These are phyloP conservation scores for Drosophila tani DNA, from an alignment of 1,140 invertebrate genomes.

Conservation along the genomic window DNA sequence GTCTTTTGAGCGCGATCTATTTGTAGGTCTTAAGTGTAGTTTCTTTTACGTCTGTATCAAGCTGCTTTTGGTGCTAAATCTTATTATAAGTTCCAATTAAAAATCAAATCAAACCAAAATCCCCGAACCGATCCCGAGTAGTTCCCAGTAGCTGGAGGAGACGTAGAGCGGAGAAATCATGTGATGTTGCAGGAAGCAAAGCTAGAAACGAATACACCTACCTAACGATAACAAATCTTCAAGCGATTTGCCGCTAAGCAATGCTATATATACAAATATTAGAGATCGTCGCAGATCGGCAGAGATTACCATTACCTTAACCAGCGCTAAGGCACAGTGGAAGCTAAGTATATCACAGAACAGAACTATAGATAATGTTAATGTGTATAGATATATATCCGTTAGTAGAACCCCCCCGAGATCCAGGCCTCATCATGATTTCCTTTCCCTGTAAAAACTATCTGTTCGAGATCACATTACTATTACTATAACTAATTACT, in stretches of 20 bases:
- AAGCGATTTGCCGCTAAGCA: slow-evolving; percentile 35
- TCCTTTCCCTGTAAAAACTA: slow-evolving; percentile 42
- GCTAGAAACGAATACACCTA: slow-evolving; percentile 83
- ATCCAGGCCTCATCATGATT: slow-evolving; percentile 17
- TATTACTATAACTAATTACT: slow-evolving; percentile 49
- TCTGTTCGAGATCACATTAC: slow-evolving; percentile 41
- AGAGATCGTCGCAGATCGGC: slow-evolving; percentile 29
- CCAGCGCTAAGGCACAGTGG: slow-evolving; percentile 24
- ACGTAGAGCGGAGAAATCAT: slow-evolving; percentile 55
- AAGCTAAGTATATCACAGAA: slow-evolving; percentile 15
- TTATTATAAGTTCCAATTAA: slow-evolving; percentile 60
- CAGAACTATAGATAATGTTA: slow-evolving; percentile 22
- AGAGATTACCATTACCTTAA: slow-evolving; percentile 17
- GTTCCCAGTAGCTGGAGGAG: slow-evolving; percentile 11
- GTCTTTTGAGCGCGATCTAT: slow-evolving; percentile 66
- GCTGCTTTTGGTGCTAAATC: slow-evolving; percentile 79
- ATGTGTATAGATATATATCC: slow-evolving; percentile 41
- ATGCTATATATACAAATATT: slow-evolving; percentile 47
- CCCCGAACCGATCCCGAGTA: slow-evolving; percentile 24
- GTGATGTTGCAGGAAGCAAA: slow-evolving; percentile 82
- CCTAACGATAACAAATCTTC: slow-evolving; percentile 66
- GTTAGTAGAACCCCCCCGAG: slow-evolving; percentile 15
- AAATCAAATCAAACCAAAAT: slow-evolving; percentile 44
- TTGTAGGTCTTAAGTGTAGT: slow-evolving; percentile 78
- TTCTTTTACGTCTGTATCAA: slow-evolving; percentile 66